Conservation (phyloP, 1,140 invertebrate species). For the Himalopsyche phryganea region DNA sequence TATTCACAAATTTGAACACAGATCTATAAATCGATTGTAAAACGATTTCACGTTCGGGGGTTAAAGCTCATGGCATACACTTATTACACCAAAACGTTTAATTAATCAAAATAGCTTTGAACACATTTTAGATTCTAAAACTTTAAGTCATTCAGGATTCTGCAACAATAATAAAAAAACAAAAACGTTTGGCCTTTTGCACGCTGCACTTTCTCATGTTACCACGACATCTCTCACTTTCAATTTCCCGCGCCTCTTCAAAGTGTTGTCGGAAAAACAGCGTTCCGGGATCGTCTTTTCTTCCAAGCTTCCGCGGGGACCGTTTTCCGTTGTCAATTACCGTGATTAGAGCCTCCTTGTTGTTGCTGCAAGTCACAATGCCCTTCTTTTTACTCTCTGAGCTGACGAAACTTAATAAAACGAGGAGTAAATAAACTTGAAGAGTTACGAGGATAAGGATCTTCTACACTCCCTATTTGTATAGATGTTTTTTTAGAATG, state of each 20-base stretch:
- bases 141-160: too few relatives aligned
- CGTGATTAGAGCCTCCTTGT: conserved; percentile 10
- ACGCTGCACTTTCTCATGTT: too few relatives aligned
- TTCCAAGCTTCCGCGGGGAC: not conserved
- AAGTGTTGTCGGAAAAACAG: not conserved
- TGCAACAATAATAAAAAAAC: too few relatives aligned
- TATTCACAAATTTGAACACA: too few relatives aligned
- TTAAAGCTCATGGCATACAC: too few relatives aligned
- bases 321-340: conserved; percentile 12
- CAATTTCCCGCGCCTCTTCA: not conserved
- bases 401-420: conserved; percentile 20
- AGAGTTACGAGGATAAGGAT: conserved; percentile 19
- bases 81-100: too few relatives aligned
- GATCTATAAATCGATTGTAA: too few relatives aligned
- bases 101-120: too few relatives aligned
- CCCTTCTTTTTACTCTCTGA: not conserved
- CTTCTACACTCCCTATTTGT: not conserved
- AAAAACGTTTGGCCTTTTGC: too few relatives aligned
- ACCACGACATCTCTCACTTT: not conserved
- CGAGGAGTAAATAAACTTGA: conserved; percentile 26
- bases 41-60: too few relatives aligned
- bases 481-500: conserved; percentile 7
- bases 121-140: too few relatives aligned
- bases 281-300: not conserved
- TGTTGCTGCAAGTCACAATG: conserved; percentile 3